Evolutionary conservation across 2,113 vertebrate species (phyloP).

Genomic region (Narcine bancroftii): DNA sequence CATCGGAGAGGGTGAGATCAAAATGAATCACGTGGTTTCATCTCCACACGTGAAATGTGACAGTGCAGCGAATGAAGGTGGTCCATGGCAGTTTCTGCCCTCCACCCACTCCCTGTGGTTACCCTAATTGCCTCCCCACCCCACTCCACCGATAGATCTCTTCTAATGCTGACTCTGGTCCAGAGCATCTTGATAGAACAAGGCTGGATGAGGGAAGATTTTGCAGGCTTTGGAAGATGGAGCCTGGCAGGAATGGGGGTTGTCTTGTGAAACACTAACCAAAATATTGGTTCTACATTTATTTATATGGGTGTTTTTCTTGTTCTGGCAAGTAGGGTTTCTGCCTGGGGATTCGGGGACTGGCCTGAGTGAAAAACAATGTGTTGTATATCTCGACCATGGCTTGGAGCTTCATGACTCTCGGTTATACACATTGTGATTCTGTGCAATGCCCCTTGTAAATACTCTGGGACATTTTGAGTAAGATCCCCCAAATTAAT

Average conservation of each 20-base stretch:
- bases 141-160: too few species aligned
- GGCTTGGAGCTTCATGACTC: neutral
- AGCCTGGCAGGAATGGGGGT: neutral
- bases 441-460: neutral
- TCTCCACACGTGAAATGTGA: too few species aligned
- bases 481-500: too few species aligned
- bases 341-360: neutral
- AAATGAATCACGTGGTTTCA: too few species aligned
- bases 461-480: neutral
- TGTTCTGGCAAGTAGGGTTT: neutral
- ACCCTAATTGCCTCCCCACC: too few species aligned
- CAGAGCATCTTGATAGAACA: neutral
- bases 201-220: neutral
- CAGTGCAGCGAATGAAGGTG: too few species aligned
- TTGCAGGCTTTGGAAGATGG: neutral
- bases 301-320: neutral
- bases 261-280: neutral
- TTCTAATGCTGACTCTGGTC: too few species aligned
- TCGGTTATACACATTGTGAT: neutral
- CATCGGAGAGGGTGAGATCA: too few species aligned
- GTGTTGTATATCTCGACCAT: neutral
- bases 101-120: too few species aligned
- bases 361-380: neutral
- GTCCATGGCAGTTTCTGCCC: too few species aligned
- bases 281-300: neutral